A percentile compares a stretch with the other conserved stretches of the same genome.
phyloP scores from a whole-genome alignment of 1,140 invertebrate species.

The Drosophila sulfurigaster region DNA sequence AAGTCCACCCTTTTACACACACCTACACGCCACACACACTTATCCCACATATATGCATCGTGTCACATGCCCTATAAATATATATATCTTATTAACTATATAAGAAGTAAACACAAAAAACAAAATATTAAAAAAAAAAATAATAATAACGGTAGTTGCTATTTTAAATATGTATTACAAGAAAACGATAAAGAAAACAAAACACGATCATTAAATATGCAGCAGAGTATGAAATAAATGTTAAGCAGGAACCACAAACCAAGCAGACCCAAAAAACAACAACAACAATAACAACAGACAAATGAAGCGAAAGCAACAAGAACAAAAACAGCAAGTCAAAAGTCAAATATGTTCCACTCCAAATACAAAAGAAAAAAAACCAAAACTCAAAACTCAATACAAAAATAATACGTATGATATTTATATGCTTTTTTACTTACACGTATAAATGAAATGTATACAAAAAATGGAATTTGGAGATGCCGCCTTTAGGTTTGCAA shows the following conservation, averaged over 20 bases:
- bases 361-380: conserved; percentile 50
- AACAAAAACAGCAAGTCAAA: conserved; percentile 47
- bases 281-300: conserved; percentile 24
- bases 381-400: conserved; percentile 56
- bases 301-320: conserved; percentile 32
- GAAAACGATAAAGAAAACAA: conserved; percentile 48
- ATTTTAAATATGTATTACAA: conserved; percentile 83
- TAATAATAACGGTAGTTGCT: conserved; percentile 78
- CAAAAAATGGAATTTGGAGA: conserved; percentile 27
- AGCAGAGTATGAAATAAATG: conserved; percentile 52
- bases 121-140: conserved; percentile 52
- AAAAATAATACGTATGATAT: conserved; percentile 67
- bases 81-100: conserved; percentile 82
- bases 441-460: conserved; percentile 50
- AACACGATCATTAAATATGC: conserved; percentile 61
- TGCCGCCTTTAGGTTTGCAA: conserved; percentile 73
- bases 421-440: conserved; percentile 84
- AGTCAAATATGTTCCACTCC: conserved; percentile 58
- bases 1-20: conserved; percentile 16
- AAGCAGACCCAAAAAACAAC: conserved; percentile 44
- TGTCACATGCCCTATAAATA: conserved; percentile 70
- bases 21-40: conserved; percentile 30
- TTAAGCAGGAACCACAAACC: conserved; percentile 77
- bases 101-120: conserved; percentile 67
- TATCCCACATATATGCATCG: conserved; percentile 41